Evolutionary conservation across 2,888 invertebrate genomes (phyloP).

Genomic region (Amphipoea lucens): DNA sequence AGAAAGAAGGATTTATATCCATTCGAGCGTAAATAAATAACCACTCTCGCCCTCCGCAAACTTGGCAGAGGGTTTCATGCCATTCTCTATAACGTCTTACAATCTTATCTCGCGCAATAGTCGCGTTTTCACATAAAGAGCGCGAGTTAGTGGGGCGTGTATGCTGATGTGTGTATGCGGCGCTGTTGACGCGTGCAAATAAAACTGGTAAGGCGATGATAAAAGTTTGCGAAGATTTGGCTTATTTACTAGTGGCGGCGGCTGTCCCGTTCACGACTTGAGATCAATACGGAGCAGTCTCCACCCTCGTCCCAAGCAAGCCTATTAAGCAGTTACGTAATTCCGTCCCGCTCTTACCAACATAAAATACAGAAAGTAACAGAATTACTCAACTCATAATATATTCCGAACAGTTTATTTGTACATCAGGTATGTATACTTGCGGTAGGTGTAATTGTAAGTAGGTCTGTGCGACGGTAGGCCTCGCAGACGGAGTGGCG

Average conservation of each 20-base stretch:
- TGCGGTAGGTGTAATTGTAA: constrained; percentile 44
- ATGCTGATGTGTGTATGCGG: constrained; percentile 20
- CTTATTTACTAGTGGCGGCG: constrained; percentile 78
- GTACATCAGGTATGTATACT: constrained; percentile 45
- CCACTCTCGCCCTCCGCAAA: constrained; percentile 15
- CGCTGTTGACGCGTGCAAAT: constrained; percentile 50
- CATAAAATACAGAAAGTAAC: constrained; percentile 62
- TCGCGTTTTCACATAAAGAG: constrained; percentile 50
- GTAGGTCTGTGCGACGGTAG: constrained; percentile 54
- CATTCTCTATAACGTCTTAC: constrained; percentile 19
- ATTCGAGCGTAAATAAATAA: constrained; percentile 16
- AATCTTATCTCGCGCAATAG: constrained; percentile 38
- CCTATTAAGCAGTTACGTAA: constrained; percentile 67
- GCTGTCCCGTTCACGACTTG: constrained; percentile 76
- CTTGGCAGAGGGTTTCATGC: constrained; percentile 41
- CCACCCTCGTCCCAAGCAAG: constrained; percentile 75
- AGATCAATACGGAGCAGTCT: constrained; percentile 87
- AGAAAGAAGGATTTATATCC: constrained; percentile 7
- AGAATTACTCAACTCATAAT: constrained; percentile 56
- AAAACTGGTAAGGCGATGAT: constrained; percentile 58
- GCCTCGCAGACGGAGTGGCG: constrained; percentile 81
- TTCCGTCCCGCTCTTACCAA: constrained; percentile 68
- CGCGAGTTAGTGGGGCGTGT: constrained; percentile 41
- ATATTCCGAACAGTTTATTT: constrained; percentile 57
- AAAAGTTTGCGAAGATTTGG: constrained; percentile 73